Base-by-base conservation (phyloP, 2,113 vertebrate genomes). In the Brachirus orientalis region DNA sequence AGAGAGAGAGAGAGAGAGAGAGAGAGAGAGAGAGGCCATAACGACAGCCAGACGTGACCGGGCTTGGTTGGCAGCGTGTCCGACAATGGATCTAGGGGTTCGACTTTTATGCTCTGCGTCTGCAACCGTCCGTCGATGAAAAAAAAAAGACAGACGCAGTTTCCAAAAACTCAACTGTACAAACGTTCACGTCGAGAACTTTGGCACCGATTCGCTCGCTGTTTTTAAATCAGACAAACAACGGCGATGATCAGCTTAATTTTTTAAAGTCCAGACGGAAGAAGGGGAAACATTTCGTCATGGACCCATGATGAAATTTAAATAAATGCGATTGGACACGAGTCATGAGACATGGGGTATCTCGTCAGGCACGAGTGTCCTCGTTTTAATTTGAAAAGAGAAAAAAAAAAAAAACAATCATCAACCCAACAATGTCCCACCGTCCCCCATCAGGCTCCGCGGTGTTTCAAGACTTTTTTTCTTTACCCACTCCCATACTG, bases 391-490 rank as follows among this genome's bases (percentile, higher is more conserved):
- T 2, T 6, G 22, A 7, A 13, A 4, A n/a, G n/a, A n/a, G n/a
- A n/a, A n/a, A 10, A 41, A 5, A 43, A 35, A 51, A 63, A 18
- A 18, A 61, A 40, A 75, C 50, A 70, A 56, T 17, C 37, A 60
- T 86, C 72, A 80, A 47, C 59, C 64, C 59, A 69, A 77, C 52
- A 82, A 79, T 60, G 83, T 85, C 75, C 83, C 82, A 76, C 8
- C 79, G 79, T 81, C 83, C 75, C 61, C 74, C 74, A 68, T 69
- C 80, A 75, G 71, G 60, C 69, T 79, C 75, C 86, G 86, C 84
- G 82, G 69, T 84, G 85, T 86, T 85, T 64, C 2, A 82, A 28
- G 81, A 89, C 85, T 89, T 90, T 87, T 80, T 68, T 88, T 88
- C 83, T 72, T 62, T 78, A 76, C 75, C 81, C 79, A 82, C 85